These are phyloP conservation scores for Sarcophaga rosellei DNA, from an alignment of 2,888 invertebrate genomes.

Conservation along the genomic window DNA sequence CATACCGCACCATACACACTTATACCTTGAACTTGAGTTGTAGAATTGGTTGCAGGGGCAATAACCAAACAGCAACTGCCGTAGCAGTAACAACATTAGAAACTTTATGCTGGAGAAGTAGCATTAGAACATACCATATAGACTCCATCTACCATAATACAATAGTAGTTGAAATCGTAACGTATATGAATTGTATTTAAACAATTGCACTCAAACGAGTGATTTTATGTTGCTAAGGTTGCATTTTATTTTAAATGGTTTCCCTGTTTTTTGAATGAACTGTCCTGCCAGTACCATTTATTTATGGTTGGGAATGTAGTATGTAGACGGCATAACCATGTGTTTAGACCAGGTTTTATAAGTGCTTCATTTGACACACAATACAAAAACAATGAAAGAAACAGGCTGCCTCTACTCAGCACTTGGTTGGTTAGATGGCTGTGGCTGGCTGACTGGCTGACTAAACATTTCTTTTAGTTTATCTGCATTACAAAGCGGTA, in stretches of 20 bases:
- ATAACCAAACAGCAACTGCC: neutral
- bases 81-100: neutral
- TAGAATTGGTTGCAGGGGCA: constrained; percentile 1
- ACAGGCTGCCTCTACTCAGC: constrained; percentile 29
- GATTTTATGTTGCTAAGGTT: constrained; percentile 63
- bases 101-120: neutral
- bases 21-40: constrained; percentile 57
- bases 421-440: neutral
- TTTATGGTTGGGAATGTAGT: constrained; percentile 15
- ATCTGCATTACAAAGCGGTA: constrained; percentile 7
- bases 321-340: constrained; percentile 48
- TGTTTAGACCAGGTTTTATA: constrained; percentile 45
- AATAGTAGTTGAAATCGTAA: constrained; percentile 32
- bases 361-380: constrained; percentile 61
- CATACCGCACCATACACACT: no score
- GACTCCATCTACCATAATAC: no score
- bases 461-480: constrained; percentile 44
- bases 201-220: constrained; percentile 63
- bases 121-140: neutral
- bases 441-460: neutral
- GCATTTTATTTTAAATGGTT: constrained; percentile 63
- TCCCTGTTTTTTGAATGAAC: constrained; percentile 32
- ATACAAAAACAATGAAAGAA: constrained; percentile 4
- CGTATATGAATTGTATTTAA: constrained; percentile 38
- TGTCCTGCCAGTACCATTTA: neutral